Base-by-base conservation (phyloP, 2,113 vertebrate genomes). In the Epinephelus cyanopodus region DNA sequence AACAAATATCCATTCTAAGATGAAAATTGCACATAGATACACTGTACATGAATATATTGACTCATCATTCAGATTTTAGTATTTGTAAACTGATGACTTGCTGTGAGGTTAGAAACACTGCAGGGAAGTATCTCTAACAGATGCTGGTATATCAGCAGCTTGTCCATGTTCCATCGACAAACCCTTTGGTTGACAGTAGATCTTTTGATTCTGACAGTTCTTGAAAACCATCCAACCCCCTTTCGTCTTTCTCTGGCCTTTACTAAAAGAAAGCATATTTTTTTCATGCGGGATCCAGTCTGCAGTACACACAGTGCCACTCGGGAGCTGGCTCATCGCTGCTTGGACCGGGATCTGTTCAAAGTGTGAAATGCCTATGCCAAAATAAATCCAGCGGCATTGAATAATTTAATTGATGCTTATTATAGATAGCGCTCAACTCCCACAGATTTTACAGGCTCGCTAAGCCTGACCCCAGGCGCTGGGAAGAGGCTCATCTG, bases 331-430 rank as follows among this genome's bases (percentile, higher is more conserved):
- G 89, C 86, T 90, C 88, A 71, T 88, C 62, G 56, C 68, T 78
- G 65, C 76, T 85, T 83, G 77, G 83, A 86, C 71, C 29, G 29
- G 58, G 69, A 91, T 90, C 81, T 86, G 72, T 87, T 87, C 79
- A 81, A 77, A 83, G 87, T 89, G 80, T 90, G 83, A 90, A 87
- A 91, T 57, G 69, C 79, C 67, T 67, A 77, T 90, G 87, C 89
- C 86, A 91, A 93, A 92, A 90, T 86, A 90, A 92, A 90, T 92
- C 89, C 87, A 92, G 88, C 52, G 25, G 85, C 86, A 86, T 77
- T 91, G 80, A 92, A 92, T 93, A 89, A 93, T 94, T 93, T 86
- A 93, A 91, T 92, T 87, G 90, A 93, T 92, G 89, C 87, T 91
- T 92, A 94, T 93, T 93, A 93, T 92, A 94, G 92, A 92, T 93